Conservation (phyloP, 2,113 vertebrate species). For the human region DNA sequence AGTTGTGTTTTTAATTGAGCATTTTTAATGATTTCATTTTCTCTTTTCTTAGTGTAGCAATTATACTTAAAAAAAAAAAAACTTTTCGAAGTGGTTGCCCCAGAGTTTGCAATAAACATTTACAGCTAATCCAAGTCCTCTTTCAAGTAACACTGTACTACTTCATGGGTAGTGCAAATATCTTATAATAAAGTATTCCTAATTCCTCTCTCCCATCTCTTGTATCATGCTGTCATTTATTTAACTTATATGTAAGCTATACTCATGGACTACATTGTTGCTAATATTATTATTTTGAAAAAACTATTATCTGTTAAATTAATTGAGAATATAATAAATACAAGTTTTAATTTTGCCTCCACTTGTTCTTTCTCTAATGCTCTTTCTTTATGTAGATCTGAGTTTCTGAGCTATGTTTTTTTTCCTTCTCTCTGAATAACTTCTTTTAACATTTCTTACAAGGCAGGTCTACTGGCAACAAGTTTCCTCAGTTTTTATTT, state of each 20-base stretch:
- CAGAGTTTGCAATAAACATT: background rate
- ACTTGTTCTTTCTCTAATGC: background rate
- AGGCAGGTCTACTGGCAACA: background rate
- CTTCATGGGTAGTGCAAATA: background rate
- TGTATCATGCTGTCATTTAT: background rate
- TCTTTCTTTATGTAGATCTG: background rate
- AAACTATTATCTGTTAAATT: background rate
- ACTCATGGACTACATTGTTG: background rate
- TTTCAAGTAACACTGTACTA: background rate
- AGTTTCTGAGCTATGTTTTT: background rate
- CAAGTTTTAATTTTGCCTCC: background rate
- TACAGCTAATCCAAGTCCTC: background rate
- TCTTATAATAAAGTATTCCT: background rate
- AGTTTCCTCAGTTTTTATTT: background rate
- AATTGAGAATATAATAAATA: conserved; percentile 8
- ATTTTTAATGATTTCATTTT: background rate
- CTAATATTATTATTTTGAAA: conserved; percentile 25
- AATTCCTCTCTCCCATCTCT: background rate
- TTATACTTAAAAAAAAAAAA: background rate
- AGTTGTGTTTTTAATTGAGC: background rate
- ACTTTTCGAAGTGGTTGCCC: background rate
- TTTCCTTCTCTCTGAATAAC: background rate
- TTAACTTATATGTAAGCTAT: background rate
- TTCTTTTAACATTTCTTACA: background rate
- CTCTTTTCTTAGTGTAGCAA: background rate